phyloP scores from a whole-genome alignment of 1,140 invertebrate genomes.

The Sycophila sp. region DNA sequence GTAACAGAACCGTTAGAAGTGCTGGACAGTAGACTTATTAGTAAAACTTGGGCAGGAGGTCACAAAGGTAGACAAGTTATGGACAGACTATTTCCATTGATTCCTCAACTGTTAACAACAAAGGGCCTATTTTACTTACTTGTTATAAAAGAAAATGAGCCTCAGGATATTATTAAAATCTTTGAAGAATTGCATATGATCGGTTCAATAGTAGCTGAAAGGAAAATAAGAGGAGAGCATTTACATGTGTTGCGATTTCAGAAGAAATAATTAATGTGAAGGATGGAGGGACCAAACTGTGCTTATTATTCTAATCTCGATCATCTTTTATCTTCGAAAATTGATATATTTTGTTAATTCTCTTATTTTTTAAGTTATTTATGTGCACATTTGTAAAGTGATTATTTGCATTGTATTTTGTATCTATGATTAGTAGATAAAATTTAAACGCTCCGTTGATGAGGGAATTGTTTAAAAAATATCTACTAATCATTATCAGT shows the following conservation, averaged over 20 bases:
- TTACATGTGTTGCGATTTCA: slow-evolving; percentile 74
- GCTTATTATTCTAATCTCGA: neutral
- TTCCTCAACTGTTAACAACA: slow-evolving; percentile 76
- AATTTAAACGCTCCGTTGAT: too few relatives aligned
- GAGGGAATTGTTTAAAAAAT: too few relatives aligned
- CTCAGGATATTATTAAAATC: slow-evolving; percentile 74
- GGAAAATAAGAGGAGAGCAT: slow-evolving; percentile 78
- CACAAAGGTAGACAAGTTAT: slow-evolving; percentile 81
- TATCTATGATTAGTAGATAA: too few relatives aligned
- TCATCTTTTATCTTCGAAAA: too few relatives aligned
- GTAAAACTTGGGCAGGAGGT: slow-evolving; percentile 88
- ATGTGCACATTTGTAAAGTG: too few relatives aligned
- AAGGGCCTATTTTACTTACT: slow-evolving; percentile 86
- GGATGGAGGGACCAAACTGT: neutral
- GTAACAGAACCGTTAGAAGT: slow-evolving; percentile 83
- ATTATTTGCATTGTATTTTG: too few relatives aligned
- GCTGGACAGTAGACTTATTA: slow-evolving; percentile 63
- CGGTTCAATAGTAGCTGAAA: slow-evolving; percentile 71
- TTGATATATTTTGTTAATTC: too few relatives aligned
- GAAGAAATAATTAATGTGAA: slow-evolving; percentile 39
- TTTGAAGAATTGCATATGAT: slow-evolving; percentile 71
- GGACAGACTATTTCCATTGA: slow-evolving; percentile 76
- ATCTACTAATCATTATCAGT: too few relatives aligned
- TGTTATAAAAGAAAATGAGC: slow-evolving; percentile 86
- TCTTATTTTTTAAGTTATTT: too few relatives aligned